phyloP scores from a whole-genome alignment of 2,888 invertebrate species.

The Cactoblastis cactorum region DNA sequence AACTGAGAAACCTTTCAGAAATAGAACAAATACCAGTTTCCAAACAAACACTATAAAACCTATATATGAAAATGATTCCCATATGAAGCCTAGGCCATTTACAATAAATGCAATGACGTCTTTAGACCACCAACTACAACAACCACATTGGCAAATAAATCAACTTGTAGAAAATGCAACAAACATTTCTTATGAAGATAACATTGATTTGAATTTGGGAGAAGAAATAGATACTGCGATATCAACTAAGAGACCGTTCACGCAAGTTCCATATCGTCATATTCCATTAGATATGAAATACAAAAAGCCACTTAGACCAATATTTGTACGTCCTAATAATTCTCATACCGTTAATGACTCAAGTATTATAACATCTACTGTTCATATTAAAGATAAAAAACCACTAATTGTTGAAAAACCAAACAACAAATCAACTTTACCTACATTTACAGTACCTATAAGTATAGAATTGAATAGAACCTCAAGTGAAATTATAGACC shows the following conservation, averaged over 20 bases:
- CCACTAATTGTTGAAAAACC: slow-evolving; percentile 60
- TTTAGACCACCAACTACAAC: slow-evolving; percentile 67
- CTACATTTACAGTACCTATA: slow-evolving; percentile 52
- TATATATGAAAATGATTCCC: slow-evolving; percentile 44
- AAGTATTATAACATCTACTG: slow-evolving; percentile 70
- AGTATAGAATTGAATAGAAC: slow-evolving; percentile 48
- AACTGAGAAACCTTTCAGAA: slow-evolving; percentile 70
- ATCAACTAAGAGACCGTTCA: slow-evolving; percentile 31
- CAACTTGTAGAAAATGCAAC: slow-evolving; percentile 63
- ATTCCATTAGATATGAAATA: slow-evolving; percentile 38
- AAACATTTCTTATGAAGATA: slow-evolving; percentile 64
- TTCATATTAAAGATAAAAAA: slow-evolving; percentile 67
- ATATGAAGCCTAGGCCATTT: slow-evolving; percentile 67
- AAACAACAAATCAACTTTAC: slow-evolving; percentile 48
- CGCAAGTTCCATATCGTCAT: slow-evolving; percentile 30
- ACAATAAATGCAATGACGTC: slow-evolving; percentile 50
- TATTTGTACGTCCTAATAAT: slow-evolving; percentile 41
- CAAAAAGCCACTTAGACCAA: slow-evolving; percentile 42
- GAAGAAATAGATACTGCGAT: slow-evolving; percentile 54
- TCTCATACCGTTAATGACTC: slow-evolving; percentile 46
- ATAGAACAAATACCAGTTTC: slow-evolving; percentile 49
- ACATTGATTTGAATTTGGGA: slow-evolving; percentile 63
- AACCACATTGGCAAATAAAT: slow-evolving; percentile 75
- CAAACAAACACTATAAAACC: slow-evolving; percentile 63
- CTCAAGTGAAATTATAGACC: slow-evolving; percentile 64